Evolutionary conservation across 2,797 vertebrate species (phyloP), one percentile per base, ranked within the genome.

Genomic region (Carduelis carduelis): DNA sequence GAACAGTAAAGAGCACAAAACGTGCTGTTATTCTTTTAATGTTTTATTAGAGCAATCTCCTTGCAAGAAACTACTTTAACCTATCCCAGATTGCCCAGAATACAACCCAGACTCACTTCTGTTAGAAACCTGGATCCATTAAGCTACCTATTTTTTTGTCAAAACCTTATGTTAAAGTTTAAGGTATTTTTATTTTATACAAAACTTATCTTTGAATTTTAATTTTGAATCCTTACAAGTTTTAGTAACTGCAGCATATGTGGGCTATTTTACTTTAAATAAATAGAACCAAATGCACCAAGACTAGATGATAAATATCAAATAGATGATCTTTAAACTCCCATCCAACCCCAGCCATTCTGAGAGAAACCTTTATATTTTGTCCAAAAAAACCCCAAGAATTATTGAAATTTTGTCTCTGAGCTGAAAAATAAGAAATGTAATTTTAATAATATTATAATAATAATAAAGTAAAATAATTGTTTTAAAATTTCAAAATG

Each of bases 201-300:
- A 22, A 82, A 87, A 93, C 8, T 89, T 17, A 50, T 53, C 3
- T 86, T 89, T 86, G 71, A 79, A 89, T 92, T 94, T 93, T 83
- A 71, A 75, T 91, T 90, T 61, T 56, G 21, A 77, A 72, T 55
- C 41, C n/a, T 85, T 81, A 43, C 20, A 21, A 76, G 14, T 11
- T 76, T 88, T 87, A 88, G 41, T 55, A 90, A 74, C 68, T 65
- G 27, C 28, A 88, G 16, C 27, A 44, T 22, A 52, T 82, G n/a
- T 14, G 65, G 30, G 21, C 5, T 60, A 59, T 76, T 82, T 89
- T 68, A 41, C 21, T 88, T 92, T 66, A 46, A 72, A 30, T 74
- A 93, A 83, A 79, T 37, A 81, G 46, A 92, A 44, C 12, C 30
- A 28, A 81, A 56, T 71, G 52, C 43, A 78, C 70, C 26, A 46